A percentile compares a stretch with the other conserved stretches of the same genome.
phyloP scores from a whole-genome alignment of 2,113 vertebrate species.

The Tragelaphus strepsiceros region DNA sequence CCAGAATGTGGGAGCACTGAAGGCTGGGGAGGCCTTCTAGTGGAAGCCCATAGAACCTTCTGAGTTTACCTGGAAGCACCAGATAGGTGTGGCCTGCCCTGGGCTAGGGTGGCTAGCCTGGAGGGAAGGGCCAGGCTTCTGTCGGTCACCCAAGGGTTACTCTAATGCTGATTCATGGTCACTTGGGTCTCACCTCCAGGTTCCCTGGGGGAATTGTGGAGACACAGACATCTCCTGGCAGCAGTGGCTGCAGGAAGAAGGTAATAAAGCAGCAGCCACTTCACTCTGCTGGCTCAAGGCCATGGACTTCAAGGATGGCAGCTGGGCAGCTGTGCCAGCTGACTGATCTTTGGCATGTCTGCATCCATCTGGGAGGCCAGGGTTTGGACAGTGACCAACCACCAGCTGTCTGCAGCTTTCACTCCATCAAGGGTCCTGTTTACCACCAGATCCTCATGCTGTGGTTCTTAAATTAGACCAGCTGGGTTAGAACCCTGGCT shows the following conservation, averaged over 20 bases:
- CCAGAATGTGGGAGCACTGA: background rate
- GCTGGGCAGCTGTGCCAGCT: background rate
- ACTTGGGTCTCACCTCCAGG: background rate
- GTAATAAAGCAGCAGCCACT: background rate
- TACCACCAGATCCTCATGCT: background rate
- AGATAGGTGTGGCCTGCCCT: background rate
- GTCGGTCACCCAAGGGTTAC: background rate
- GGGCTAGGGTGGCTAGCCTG: background rate
- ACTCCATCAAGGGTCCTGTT: background rate
- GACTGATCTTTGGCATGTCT: background rate
- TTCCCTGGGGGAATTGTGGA: background rate
- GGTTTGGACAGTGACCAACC: background rate
- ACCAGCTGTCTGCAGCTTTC: background rate
- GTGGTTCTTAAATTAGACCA: background rate
- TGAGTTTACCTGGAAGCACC: background rate
- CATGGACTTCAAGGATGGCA: background rate
- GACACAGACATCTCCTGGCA: background rate
- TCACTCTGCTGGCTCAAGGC: background rate
- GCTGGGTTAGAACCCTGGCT: background rate
- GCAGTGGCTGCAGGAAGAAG: background rate
- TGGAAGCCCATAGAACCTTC: background rate
- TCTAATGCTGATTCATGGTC: background rate
- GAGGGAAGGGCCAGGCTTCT: background rate
- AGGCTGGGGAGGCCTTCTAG: background rate
- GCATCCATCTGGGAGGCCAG: background rate